Evolutionary conservation across 2,888 invertebrate genomes (phyloP).

Genomic region (Prosapia bicincta): DNA sequence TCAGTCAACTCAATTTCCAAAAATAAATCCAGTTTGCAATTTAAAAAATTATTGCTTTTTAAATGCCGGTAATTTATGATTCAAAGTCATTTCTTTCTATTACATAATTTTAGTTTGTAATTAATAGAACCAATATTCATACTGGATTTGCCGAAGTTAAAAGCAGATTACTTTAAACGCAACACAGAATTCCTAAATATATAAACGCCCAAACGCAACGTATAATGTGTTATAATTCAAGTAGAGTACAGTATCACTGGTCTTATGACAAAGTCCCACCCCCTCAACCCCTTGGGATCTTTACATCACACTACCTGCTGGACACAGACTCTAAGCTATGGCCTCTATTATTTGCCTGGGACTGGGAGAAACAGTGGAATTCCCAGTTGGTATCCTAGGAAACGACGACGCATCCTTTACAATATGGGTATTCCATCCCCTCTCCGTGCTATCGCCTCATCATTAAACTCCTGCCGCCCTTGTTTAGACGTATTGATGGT

Average conservation of each 20-base stretch:
- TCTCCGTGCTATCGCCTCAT: conserved; percentile 10
- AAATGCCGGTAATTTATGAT: too few relatives aligned
- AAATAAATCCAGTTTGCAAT: too few relatives aligned
- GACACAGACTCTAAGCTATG: conserved; percentile 26
- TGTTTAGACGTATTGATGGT: conserved; percentile 12
- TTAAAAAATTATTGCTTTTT: too few relatives aligned
- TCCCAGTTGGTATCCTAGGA: conserved; percentile 8
- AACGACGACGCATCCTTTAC: conserved; percentile 12
- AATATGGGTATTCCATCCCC: conserved; percentile 7
- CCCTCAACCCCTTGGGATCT: conserved; percentile 17
- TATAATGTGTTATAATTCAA: neutral
- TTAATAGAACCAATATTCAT: too few relatives aligned
- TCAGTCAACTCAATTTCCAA: too few relatives aligned
- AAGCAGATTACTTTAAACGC: too few relatives aligned
- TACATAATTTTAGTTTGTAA: too few relatives aligned
- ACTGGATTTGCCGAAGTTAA: too few relatives aligned
- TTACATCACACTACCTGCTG: conserved; percentile 19
- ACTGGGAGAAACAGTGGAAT: conserved; percentile 9
- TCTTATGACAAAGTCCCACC: neutral
- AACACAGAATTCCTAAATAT: too few relatives aligned
- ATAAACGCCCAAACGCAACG: neutral
- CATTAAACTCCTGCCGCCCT: conserved; percentile 15
- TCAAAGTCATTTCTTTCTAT: too few relatives aligned
- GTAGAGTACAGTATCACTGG: neutral
- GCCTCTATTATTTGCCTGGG: conserved; percentile 17